Base-by-base conservation (phyloP, 2,888 invertebrate species). In the Vanessa cardui region DNA sequence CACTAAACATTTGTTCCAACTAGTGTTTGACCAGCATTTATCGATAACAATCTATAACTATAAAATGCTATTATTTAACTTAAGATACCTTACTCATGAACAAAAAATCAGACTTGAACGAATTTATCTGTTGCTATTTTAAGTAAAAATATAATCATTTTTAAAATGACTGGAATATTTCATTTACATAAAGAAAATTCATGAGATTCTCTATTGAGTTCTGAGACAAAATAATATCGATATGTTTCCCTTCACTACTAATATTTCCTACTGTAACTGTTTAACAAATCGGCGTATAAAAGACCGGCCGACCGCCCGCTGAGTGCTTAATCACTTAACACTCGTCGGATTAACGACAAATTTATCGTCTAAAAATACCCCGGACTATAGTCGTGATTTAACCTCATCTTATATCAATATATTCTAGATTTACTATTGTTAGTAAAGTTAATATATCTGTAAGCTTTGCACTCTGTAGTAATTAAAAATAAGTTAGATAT, bases 261-360 rank as follows among this genome's bases (percentile, higher is more conserved):
- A 15, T 12, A 46, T 76, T 73, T 72, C 72, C 77, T 80, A 80
- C 81, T 83, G 83, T 86, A 84, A 82, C 83, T 83, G 85, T 84
- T 89, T 85, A 89, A 90, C 89, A 90, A 91, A 92, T 91, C 88
- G 87, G 80, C 81, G 87, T 82, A 87, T 86, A 87, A 88, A 84
- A 87, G 90, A 83, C 85, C 85, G 82, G 79, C 80, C 81, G 82
- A 78, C 86, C 88, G 75, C 92, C 90, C 83, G 88, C 82, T 77
- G 90, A 84, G 90, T 81, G 84, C 88, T 92, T 92, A 91, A 92
- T 92, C 91, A 92, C 92, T 90, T 90, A 92, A 89, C 91, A 89
- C 90, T 89, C 81, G 70, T 80, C 82, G 79, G 90, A 90, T 92
- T 90, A 91, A 86, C 83, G 83, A 80, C 74, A 79, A 86, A 90